Percentiles rank a stretch among this genome's conserved stretches.
Conservation (phyloP, 2,888 invertebrate species). For the Papilio gigon region DNA sequence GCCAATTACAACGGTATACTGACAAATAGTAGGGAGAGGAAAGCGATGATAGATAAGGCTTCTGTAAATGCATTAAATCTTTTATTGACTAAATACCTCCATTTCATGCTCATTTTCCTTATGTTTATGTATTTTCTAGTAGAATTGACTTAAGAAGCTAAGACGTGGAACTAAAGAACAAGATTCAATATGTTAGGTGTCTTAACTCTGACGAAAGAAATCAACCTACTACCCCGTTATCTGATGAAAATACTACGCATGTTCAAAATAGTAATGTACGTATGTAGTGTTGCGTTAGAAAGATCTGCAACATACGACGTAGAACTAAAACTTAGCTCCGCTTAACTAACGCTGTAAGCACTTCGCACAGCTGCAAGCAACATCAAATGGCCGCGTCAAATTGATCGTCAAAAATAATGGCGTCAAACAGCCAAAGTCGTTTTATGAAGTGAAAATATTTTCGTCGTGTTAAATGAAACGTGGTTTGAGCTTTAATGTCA, state of each 20-base stretch:
- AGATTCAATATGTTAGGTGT: no score
- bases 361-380: slow-evolving; percentile 32
- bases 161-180: not conserved
- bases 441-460: slow-evolving; percentile 30
- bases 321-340: slow-evolving; percentile 27
- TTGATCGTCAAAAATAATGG: slow-evolving; percentile 35
- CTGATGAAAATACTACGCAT: not conserved
- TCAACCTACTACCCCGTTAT: no score
- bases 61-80: no score
- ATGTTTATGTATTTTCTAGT: not conserved
- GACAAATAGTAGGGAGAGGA: not conserved
- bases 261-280: no score
- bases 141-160: not conserved
- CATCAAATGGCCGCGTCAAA: slow-evolving; percentile 30
- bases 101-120: no score
- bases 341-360: slow-evolving; percentile 22
- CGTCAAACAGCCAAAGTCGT: slow-evolving; percentile 23
- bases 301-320: slow-evolving; percentile 13
- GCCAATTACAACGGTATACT: not conserved
- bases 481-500: slow-evolving; percentile 2
- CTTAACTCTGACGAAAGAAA: no score
- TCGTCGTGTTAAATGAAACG: slow-evolving; percentile 20
- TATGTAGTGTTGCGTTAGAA: not conserved
- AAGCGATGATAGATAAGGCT: no score
- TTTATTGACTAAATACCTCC: no score